phyloP scores from a whole-genome alignment of 2,888 invertebrate species.

The Agrochola lota region DNA sequence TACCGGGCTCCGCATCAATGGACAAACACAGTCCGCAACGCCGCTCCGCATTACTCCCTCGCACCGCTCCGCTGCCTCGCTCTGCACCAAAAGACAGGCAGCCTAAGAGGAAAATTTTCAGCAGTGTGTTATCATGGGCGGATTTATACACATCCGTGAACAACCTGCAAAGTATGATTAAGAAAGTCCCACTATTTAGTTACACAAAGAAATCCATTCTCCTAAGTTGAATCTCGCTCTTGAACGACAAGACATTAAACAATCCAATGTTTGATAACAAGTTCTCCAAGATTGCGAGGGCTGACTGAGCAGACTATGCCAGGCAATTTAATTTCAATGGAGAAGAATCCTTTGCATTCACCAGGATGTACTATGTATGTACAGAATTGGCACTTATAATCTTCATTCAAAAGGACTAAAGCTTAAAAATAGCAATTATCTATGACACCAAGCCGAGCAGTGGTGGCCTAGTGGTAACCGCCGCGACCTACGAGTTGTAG shows the following conservation, averaged over 20 bases:
- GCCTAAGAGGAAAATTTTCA: too few species aligned
- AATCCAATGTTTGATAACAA: slow-evolving; percentile 7
- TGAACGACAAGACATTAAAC: slow-evolving; percentile 4
- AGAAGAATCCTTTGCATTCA: neutral
- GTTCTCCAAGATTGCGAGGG: neutral
- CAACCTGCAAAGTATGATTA: neutral
- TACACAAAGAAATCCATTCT: slow-evolving; percentile 2
- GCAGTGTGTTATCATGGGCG: neutral
- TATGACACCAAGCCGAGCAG: neutral
- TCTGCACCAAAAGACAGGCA: too few species aligned
- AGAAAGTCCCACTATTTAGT: neutral
- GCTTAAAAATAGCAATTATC: neutral
- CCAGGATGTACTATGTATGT: neutral
- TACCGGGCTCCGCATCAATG: too few species aligned
- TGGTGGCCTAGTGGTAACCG: too few species aligned
- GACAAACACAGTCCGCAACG: too few species aligned
- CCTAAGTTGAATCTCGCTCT: neutral
- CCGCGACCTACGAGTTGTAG: too few species aligned
- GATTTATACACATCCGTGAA: too few species aligned
- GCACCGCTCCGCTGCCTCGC: too few species aligned
- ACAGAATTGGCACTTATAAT: neutral
- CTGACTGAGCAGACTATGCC: neutral
- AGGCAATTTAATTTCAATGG: slow-evolving; percentile 12
- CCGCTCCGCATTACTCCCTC: too few species aligned
- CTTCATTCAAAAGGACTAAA: neutral